These are phyloP conservation scores for Adelognathus sp. DNA, from an alignment of 2,888 invertebrate genomes.

Conservation along the genomic window DNA sequence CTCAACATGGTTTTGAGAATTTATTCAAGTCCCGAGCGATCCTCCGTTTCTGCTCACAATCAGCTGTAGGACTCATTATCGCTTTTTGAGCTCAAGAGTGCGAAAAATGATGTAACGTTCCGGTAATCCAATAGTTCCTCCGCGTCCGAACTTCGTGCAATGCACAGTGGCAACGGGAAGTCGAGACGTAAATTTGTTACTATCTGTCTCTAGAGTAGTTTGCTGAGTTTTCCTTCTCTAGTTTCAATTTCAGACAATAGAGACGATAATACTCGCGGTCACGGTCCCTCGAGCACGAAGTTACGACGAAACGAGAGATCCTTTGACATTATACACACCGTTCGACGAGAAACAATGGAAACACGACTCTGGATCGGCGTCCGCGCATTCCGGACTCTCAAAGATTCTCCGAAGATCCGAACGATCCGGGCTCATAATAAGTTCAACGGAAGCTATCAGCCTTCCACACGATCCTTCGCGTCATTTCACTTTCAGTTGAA, in stretches of 20 bases:
- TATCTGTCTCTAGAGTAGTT: no score
- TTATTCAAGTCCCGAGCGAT: no score
- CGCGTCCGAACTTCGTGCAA: not conserved
- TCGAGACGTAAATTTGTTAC: not conserved
- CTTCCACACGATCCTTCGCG: not conserved
- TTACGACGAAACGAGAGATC: slow-evolving; percentile 14
- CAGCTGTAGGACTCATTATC: not conserved
- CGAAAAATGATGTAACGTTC: not conserved
- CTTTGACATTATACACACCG: not conserved
- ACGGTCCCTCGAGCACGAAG: slow-evolving; percentile 35
- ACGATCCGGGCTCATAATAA: slow-evolving; percentile 66
- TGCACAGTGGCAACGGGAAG: not conserved
- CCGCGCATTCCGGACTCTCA: slow-evolving; percentile 65
- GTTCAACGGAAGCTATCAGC: slow-evolving; percentile 70
- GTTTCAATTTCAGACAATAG: not conserved
- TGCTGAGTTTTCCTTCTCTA: no score
- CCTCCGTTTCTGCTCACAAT: no score
- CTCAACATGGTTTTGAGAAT: no score
- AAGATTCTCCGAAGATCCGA: slow-evolving; percentile 69
- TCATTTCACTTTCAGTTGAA: slow-evolving; percentile 9
- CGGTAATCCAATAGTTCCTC: not conserved
- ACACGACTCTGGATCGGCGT: slow-evolving; percentile 16
- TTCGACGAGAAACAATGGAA: not conserved
- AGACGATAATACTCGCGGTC: slow-evolving; percentile 38
- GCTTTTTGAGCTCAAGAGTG: not conserved